A percentile compares a stretch with the other conserved stretches of the same genome.
phyloP scores from a whole-genome alignment of 1,140 invertebrate species.

The Zaprionus capensis region DNA sequence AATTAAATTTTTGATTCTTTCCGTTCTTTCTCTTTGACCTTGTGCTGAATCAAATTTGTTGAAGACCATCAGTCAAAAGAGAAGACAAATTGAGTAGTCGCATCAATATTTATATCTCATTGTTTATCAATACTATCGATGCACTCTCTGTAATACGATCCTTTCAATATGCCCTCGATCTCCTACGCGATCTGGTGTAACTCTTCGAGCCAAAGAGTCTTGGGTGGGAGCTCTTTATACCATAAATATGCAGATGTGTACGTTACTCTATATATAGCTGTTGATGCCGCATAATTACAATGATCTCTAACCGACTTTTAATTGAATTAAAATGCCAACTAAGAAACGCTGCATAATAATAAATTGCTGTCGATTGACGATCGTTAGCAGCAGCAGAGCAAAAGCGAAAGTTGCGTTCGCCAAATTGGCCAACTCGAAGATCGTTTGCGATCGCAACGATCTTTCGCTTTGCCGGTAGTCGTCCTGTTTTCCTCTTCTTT shows the following conservation, averaged over 20 bases:
- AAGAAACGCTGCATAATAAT: constrained; percentile 75
- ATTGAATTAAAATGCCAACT: constrained; percentile 78
- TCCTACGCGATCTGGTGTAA: not conserved
- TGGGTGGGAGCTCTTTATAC: not conserved
- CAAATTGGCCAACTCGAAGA: constrained; percentile 68
- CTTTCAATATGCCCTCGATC: too few species aligned
- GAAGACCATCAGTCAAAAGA: too few species aligned
- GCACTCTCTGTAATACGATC: not conserved
- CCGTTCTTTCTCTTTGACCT: too few species aligned
- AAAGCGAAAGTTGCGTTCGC: constrained; percentile 77
- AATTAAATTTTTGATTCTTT: too few species aligned
- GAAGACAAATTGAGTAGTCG: too few species aligned
- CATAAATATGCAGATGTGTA: not conserved
- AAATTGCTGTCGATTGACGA: constrained; percentile 81
- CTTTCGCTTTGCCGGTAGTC: constrained; percentile 57
- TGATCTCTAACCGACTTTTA: constrained; percentile 80
- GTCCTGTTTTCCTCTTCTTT: constrained; percentile 26
- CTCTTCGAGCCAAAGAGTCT: not conserved
- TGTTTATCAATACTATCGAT: too few species aligned
- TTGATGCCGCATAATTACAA: constrained; percentile 63
- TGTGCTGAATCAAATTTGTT: too few species aligned
- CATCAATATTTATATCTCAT: too few species aligned
- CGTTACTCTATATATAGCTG: constrained; percentile 8
- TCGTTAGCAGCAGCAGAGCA: constrained; percentile 63
- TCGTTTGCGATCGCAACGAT: constrained; percentile 49